Conservation (phyloP, 2,797 vertebrate genomes). For the Cuniculus paca region DNA sequence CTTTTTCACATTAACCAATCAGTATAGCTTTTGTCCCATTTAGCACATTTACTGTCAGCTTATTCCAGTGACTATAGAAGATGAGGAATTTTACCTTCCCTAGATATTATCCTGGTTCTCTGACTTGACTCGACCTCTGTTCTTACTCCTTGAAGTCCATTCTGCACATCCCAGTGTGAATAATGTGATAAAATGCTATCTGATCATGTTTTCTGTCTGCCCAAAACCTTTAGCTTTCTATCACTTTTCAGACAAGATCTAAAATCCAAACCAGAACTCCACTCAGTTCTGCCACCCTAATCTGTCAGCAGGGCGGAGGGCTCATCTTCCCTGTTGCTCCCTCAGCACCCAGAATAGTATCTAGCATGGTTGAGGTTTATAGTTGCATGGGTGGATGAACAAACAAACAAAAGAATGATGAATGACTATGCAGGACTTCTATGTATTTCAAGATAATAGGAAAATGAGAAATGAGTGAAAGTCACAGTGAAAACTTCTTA, state of each 20-base stretch:
- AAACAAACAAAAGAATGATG: neutral
- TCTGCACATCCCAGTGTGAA: neutral
- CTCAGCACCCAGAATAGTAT: neutral
- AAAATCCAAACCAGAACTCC: neutral
- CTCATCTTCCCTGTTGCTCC: neutral
- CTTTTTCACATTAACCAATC: neutral
- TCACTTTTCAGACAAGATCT: conserved; percentile 19
- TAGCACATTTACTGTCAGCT: neutral
- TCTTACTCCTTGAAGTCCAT: neutral
- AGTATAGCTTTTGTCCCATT: neutral
- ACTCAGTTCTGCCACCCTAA: neutral
- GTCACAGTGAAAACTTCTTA: conserved; percentile 13
- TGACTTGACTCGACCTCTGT: neutral
- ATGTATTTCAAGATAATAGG: neutral
- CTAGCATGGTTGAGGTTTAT: neutral
- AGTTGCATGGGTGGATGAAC: neutral
- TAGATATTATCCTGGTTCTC: neutral
- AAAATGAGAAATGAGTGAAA: neutral
- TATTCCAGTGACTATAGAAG: neutral
- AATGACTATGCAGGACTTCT: neutral
- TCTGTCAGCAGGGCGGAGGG: neutral
- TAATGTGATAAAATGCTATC: neutral
- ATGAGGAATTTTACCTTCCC: neutral
- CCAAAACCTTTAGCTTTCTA: conserved; percentile 16
- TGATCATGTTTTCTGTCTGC: conserved; percentile 25